These are phyloP conservation scores for Ferrisia virgata DNA, from an alignment of 2,888 invertebrate genomes.

Conservation along the genomic window DNA sequence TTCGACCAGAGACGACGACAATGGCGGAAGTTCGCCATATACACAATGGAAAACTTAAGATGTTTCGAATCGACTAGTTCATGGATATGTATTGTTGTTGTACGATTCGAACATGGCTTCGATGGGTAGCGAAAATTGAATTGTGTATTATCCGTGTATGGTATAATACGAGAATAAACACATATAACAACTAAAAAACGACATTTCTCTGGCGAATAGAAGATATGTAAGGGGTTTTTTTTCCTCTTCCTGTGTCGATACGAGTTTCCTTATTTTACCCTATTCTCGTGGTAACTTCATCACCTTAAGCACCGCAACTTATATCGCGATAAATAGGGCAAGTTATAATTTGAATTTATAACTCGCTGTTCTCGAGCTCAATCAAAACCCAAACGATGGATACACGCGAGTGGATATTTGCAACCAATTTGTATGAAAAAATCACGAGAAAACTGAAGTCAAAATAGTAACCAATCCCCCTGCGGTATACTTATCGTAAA, in stretches of 20 bases:
- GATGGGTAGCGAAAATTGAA: neutral
- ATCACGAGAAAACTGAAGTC: neutral
- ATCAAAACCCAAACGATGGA: too few relatives aligned
- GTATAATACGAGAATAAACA: neutral
- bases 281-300: neutral
- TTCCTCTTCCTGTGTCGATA: neutral
- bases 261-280: neutral
- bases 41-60: slow-evolving; percentile 11
- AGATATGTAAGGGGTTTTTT: neutral
- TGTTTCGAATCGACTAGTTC: neutral
- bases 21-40: neutral
- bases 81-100: neutral
- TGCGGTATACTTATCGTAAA: neutral
- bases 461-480: neutral
- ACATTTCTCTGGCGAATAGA: neutral
- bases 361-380: too few relatives aligned
- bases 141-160: neutral
- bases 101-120: neutral
- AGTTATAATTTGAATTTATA: neutral
- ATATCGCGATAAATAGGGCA: neutral
- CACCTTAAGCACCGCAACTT: neutral
- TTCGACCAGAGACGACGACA: too few relatives aligned
- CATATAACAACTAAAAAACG: neutral
- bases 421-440: neutral
- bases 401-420: too few relatives aligned